A percentile compares a stretch with the other conserved stretches of the same genome.
Conservation (phyloP, 2,888 invertebrate genomes). For the Microctonus brassicae region DNA sequence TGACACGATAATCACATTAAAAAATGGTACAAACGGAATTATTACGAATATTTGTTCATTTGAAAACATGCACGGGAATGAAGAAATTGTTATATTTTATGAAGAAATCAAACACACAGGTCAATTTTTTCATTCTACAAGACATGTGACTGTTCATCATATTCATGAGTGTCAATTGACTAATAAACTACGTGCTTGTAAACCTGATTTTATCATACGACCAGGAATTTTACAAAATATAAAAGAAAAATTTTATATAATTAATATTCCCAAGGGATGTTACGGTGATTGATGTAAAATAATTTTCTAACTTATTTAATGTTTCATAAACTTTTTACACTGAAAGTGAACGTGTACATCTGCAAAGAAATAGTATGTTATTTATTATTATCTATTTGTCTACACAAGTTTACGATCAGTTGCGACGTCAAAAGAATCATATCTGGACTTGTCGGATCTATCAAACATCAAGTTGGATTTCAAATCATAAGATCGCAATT, state of each 20-base stretch:
- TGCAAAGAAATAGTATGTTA: no score
- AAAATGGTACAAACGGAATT: not conserved
- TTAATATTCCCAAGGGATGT: not conserved
- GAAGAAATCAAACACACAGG: not conserved
- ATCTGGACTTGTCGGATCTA: no score
- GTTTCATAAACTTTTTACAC: not conserved
- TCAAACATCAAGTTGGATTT: no score
- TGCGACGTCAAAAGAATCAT: no score
- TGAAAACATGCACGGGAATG: not conserved
- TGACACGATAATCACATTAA: not conserved
- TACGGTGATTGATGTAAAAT: not conserved
- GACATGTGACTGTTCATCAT: not conserved
- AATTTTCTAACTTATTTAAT: no score
- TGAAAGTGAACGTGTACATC: no score
- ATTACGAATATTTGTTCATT: not conserved
- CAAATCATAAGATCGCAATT: no score
- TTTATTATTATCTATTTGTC: no score
- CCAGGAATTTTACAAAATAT: no score
- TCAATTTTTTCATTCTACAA: not conserved
- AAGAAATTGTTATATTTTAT: not conserved
- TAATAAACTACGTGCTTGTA: not conserved
- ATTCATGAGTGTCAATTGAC: not conserved
- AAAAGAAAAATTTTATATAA: not conserved
- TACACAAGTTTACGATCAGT: no score
- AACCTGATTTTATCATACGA: not conserved